Percentiles rank a stretch among this genome's conserved stretches.
Evolutionary conservation across 2,113 vertebrate genomes (phyloP).

Genomic region (Pituophis catenifer): DNA sequence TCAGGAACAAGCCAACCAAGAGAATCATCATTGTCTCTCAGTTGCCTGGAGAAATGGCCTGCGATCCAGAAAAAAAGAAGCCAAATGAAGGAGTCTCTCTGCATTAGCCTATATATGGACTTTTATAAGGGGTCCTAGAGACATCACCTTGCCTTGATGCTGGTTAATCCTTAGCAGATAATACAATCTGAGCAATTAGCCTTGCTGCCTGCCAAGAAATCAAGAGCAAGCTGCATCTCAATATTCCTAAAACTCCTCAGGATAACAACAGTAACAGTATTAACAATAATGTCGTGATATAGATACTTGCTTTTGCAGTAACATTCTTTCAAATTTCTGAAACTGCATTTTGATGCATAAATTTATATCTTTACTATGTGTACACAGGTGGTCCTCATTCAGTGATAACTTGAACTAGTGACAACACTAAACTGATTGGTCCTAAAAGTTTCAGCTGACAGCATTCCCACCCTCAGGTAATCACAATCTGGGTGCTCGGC

Average conservation of each 20-base stretch:
- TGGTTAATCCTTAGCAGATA: background rate
- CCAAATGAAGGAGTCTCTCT: background rate
- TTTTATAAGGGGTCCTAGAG: background rate
- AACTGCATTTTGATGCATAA: background rate
- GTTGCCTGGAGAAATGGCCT: background rate
- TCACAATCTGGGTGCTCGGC: background rate
- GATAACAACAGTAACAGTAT: no score
- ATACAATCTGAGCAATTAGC: background rate
- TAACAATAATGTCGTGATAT: background rate
- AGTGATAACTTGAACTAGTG: background rate
- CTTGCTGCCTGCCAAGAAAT: background rate
- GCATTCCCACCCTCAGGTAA: no score
- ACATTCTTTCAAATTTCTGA: background rate
- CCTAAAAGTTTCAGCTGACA: background rate
- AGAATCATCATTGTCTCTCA: constrained; percentile 64
- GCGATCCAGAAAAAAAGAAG: background rate
- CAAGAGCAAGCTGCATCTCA: background rate
- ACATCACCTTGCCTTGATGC: constrained; percentile 7
- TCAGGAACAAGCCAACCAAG: constrained; percentile 65
- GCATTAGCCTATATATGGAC: background rate
- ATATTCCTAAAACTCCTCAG: background rate
- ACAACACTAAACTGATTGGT: background rate
- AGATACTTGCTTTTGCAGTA: background rate
- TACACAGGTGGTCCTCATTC: background rate
- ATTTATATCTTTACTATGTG: background rate